Conservation (phyloP, 1,140 invertebrate genomes). For the Drosophila melanica region DNA sequence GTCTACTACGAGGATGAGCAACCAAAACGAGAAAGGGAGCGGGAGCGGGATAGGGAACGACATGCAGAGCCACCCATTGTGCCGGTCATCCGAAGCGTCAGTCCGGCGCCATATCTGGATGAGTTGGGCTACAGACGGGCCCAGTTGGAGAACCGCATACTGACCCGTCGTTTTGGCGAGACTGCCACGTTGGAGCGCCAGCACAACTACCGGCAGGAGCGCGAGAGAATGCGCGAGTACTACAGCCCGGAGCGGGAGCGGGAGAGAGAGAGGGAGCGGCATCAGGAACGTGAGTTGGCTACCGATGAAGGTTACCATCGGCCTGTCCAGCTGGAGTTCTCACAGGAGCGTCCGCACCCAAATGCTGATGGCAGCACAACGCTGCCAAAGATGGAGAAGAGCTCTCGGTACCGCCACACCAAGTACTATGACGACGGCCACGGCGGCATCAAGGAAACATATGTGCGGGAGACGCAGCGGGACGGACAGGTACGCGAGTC, state of each 20-base stretch:
- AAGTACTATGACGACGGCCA: constrained; percentile 83
- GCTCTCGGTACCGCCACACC: constrained; percentile 75
- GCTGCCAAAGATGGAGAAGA: constrained; percentile 69
- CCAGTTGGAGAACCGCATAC: constrained; percentile 88
- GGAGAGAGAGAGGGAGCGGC: constrained; percentile 30
- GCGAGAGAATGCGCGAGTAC: constrained; percentile 23
- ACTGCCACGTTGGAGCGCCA: constrained; percentile 61
- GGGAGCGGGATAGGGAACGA: constrained; percentile 25
- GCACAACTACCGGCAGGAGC: constrained; percentile 21
- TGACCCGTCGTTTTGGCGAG: constrained; percentile 77
- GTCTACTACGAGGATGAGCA: constrained; percentile 77
- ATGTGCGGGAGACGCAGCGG: constrained; percentile 85
- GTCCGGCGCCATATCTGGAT: constrained; percentile 85
- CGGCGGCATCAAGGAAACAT: constrained; percentile 85
- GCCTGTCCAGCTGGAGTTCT: constrained; percentile 60
- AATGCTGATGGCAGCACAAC: constrained; percentile 15
- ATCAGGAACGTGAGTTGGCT: constrained; percentile 19
- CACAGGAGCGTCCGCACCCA: constrained; percentile 51
- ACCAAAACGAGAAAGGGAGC: constrained; percentile 45
- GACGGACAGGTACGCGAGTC: constrained; percentile 86
- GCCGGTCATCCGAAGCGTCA: constrained; percentile 76
- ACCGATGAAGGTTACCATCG: constrained; percentile 60
- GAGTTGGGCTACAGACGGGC: constrained; percentile 88
- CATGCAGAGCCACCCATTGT: constrained; percentile 76
- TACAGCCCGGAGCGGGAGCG: constrained; percentile 45